Evolutionary conservation across 2,888 invertebrate genomes (phyloP), one percentile per base, ranked within the genome.

Genomic region (Agonopterix alstromeriana): DNA sequence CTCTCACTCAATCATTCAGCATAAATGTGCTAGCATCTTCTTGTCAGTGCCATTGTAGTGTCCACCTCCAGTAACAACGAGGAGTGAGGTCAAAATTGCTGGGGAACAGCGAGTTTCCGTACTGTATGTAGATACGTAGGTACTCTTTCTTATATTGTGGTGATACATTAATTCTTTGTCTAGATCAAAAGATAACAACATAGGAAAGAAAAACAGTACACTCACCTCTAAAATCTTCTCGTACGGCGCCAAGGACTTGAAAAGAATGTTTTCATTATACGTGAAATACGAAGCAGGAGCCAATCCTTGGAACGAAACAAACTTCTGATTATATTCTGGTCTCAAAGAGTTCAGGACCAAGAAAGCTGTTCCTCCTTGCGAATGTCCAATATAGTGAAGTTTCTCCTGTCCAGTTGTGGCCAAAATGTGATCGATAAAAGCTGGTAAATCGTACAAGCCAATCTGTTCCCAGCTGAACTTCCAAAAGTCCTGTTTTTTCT

Each of bases 291-390:
- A 65, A 36, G 80, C 82, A 0, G 85, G 84, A 5, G 84, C 83
- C 36, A 85, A 54, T 0, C 76, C 85, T 57, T 85, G 82, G 72
- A 83, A 81, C 0, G 78, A 73, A 0, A 70, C 61, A 50, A 81
- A 63, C 54, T 74, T 79, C 2, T 69, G 61, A 53, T 75, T 80
- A 51, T 79, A 85, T 35, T 78, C 73, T 0, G 82, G 82, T 41
- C 66, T 67, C 48, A 82, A 53, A 2, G 83, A 80, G 46, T 68
- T 76, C 42, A 84, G 65, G 0, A 82, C 77, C 43, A 82, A 61
- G 55, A 81, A 83, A 0, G 67, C 52, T 2, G 82, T 82, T 8
- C 81, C 77, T 9, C 84, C 84, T 56, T 84, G 84, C 0, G 84
- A 85, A 53, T 79, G 77, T 0, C 84, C 84, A 11, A 84, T 57